Base-by-base conservation (phyloP, 2,888 invertebrate genomes). In the Zaprionus obscuricornis region DNA sequence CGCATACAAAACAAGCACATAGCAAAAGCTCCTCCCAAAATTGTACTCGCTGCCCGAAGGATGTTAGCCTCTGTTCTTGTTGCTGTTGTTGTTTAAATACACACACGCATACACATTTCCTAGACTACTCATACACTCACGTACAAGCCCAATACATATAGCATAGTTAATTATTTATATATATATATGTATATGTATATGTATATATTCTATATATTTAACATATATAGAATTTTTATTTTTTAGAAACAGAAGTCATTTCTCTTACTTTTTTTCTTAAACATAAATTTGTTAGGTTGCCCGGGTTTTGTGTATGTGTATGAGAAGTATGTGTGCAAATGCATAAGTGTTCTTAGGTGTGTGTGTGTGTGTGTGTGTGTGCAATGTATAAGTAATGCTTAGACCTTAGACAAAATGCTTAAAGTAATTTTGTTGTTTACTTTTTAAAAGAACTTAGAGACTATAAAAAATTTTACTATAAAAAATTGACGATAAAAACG, bases 1-100 rank as follows among this genome's bases (percentile, higher is more conserved):
- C 3, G 18, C 7, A 17, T 1, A 11, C 7, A 6, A 2, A 43
- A 5, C 11, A 34, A 26, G 14, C 17, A 42, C 13, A 36, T 40
- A 40, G 14, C 22, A n/a, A 40, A 16, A 26, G 3, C 10, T n/a
- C n/a, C n/a, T n/a, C n/a, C n/a, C n/a, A n/a, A n/a, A n/a, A n/a
- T n/a, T n/a, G n/a, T n/a, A n/a, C 55, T 68, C 74, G 62, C 74
- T 67, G 50, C 50, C 27, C 45, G 47, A 68, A 69, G 69, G 24
- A 62, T 67, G 36, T 86, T 88, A 89, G 89, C 89, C 89, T 89
- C 88, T 84, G 62, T 66, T 63, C 45, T 18, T 69, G 68, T 60
- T 54, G 47, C 50, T 49, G 13, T 56, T 45, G 57, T 47, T 20
- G 45, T 37, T 43, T 17, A 39, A 16, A 37, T 45, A 37, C 51